Evolutionary conservation across 1,140 invertebrate species (phyloP).

Genomic region (Drosophila grimshawi): DNA sequence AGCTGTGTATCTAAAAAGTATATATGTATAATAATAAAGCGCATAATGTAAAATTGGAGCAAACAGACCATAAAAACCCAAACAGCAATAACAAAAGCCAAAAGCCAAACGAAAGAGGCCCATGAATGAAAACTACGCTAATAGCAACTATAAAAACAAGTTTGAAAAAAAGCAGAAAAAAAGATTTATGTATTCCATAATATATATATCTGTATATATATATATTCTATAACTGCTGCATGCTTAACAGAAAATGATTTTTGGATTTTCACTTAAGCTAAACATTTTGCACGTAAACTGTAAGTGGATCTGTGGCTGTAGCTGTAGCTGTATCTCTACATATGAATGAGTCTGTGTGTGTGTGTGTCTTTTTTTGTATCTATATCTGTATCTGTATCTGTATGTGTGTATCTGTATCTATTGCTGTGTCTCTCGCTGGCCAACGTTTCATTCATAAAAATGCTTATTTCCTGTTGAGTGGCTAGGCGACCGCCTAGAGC

Average conservation of each 20-base stretch:
- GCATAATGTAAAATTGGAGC: constrained; percentile 67
- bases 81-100: constrained; percentile 21
- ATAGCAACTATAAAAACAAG: constrained; percentile 53
- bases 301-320: constrained; percentile 44
- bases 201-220: constrained; percentile 14
- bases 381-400: constrained; percentile 36
- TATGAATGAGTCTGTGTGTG: constrained; percentile 7
- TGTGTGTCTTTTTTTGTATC: constrained; percentile 18
- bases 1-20: not conserved
- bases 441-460: constrained; percentile 82
- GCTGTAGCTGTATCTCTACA: constrained; percentile 21
- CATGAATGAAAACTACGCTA: constrained; percentile 63
- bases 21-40: constrained; percentile 50
- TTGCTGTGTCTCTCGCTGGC: constrained; percentile 39
- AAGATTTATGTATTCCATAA: not conserved
- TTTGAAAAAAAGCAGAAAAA: constrained; percentile 8
- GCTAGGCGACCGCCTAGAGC: constrained; percentile 47
- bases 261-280: constrained; percentile 54
- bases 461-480: constrained; percentile 81
- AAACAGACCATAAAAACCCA: constrained; percentile 68
- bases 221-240: not conserved
- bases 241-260: constrained; percentile 7
- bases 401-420: constrained; percentile 35
- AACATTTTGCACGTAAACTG: constrained; percentile 59
- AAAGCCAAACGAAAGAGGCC: constrained; percentile 5